Conservation (phyloP, 2,113 vertebrate genomes). For the Hiodon alosoides region DNA sequence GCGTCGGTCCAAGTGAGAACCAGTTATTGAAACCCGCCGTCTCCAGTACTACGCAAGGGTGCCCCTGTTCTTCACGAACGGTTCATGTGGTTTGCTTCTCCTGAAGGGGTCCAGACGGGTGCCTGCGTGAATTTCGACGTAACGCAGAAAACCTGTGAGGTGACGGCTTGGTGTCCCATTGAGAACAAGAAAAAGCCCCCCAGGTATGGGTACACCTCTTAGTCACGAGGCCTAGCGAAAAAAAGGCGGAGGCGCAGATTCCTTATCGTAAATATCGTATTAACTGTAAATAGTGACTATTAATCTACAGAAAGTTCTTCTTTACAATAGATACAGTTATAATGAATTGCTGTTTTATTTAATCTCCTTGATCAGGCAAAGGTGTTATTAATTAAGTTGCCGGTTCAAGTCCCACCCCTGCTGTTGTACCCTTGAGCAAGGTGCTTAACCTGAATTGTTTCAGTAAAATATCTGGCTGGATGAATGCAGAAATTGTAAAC, state of each 20-base stretch:
- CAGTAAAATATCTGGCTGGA: background rate
- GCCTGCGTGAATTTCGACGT: constrained; percentile 57
- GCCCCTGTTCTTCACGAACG: too few relatives aligned
- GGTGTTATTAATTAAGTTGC: background rate
- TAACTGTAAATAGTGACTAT: background rate
- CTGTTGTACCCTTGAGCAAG: background rate
- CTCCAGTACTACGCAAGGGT: too few relatives aligned
- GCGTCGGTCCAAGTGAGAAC: background rate
- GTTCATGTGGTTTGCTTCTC: background rate
- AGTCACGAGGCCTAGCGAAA: background rate
- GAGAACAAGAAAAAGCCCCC: constrained; percentile 51
- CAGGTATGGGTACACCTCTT: constrained; percentile 49
- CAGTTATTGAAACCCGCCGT: background rate
- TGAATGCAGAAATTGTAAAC: background rate
- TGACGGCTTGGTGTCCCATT: constrained; percentile 68
- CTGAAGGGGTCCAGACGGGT: constrained; percentile 70
- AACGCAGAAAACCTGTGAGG: constrained; percentile 65
- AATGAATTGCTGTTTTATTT: background rate
- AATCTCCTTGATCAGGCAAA: too few relatives aligned
- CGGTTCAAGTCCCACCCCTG: background rate
- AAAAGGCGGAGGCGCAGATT: background rate
- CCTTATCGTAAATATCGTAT: background rate
- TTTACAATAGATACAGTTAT: too few relatives aligned
- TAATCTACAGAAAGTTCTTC: too few relatives aligned
- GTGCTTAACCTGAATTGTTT: background rate